These are phyloP conservation scores for Drosophila trichaetosa DNA, from an alignment of 2,888 invertebrate genomes.

Conservation along the genomic window DNA sequence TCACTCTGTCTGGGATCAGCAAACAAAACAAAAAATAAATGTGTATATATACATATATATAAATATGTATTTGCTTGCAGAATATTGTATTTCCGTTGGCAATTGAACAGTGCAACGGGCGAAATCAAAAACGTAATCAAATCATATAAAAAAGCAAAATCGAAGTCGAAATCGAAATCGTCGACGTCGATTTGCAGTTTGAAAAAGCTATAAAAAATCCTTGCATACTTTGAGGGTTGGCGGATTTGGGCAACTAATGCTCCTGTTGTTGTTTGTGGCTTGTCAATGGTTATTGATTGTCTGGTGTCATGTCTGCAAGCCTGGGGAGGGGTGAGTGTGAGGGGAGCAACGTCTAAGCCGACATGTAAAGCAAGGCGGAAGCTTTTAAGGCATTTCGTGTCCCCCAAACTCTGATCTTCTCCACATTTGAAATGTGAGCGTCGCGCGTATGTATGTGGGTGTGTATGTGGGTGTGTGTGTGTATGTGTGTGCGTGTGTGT, in stretches of 20 bases:
- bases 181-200: slow-evolving; percentile 70
- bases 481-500: slow-evolving; percentile 3
- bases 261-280: slow-evolving; percentile 70
- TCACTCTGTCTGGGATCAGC: slow-evolving; percentile 24
- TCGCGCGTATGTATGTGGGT: not conserved
- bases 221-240: slow-evolving; percentile 68
- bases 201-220: slow-evolving; percentile 55
- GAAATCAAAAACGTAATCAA: slow-evolving; percentile 74
- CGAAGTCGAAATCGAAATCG: slow-evolving; percentile 38
- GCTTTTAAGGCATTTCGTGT: slow-evolving; percentile 75
- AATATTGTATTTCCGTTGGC: slow-evolving; percentile 78
- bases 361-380: slow-evolving; percentile 70
- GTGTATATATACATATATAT: not conserved
- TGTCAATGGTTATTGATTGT: slow-evolving; percentile 81
- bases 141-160: slow-evolving; percentile 69
- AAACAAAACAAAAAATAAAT: not conserved
- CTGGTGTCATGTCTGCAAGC: slow-evolving; percentile 68
- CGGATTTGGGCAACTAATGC: slow-evolving; percentile 76
- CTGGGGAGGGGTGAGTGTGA: not conserved
- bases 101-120: slow-evolving; percentile 67
- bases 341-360: slow-evolving; percentile 36
- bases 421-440: slow-evolving; percentile 35
- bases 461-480: not conserved
- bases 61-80: slow-evolving; percentile 38
- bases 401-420: slow-evolving; percentile 4